These are phyloP conservation scores for Gallirallus australis DNA, from an alignment of 2,797 vertebrate genomes.

Conservation along the genomic window DNA sequence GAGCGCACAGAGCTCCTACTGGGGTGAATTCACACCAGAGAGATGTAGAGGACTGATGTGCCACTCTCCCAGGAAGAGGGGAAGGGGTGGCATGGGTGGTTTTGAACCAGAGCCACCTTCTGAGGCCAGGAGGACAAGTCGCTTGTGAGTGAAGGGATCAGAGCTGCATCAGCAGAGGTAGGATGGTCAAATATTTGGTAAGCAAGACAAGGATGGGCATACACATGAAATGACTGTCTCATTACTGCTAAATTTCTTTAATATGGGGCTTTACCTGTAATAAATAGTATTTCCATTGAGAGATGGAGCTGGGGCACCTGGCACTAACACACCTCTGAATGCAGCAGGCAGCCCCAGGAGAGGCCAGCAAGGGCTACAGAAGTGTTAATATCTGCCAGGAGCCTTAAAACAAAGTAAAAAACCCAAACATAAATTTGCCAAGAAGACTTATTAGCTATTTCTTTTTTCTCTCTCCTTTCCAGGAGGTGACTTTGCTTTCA, in stretches of 20 bases:
- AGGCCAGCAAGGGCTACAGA: not conserved
- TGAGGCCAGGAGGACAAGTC: not conserved
- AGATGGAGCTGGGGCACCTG: accelerated
- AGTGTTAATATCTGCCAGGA: not conserved
- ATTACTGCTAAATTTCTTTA: not conserved
- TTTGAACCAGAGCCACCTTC: not conserved
- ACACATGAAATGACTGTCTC: not conserved
- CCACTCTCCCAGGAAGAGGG: not conserved
- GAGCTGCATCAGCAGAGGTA: not conserved
- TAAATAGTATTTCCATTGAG: not conserved
- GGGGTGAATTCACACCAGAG: not conserved
- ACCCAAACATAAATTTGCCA: not conserved
- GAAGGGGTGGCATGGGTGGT: not conserved
- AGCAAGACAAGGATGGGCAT: not conserved
- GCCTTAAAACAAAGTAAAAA: not conserved
- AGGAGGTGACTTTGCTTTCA: not conserved
- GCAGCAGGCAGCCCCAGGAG: not conserved
- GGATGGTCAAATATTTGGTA: not conserved
- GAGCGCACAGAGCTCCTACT: not conserved
- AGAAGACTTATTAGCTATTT: not conserved
- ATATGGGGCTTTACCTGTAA: not conserved
- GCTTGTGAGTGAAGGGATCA: not conserved
- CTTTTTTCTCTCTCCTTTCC: not conserved
- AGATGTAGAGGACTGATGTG: not conserved
- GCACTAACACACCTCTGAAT: not conserved